Conservation (phyloP, 2,797 vertebrate genomes). For the Otolemur crassicaudatus region DNA sequence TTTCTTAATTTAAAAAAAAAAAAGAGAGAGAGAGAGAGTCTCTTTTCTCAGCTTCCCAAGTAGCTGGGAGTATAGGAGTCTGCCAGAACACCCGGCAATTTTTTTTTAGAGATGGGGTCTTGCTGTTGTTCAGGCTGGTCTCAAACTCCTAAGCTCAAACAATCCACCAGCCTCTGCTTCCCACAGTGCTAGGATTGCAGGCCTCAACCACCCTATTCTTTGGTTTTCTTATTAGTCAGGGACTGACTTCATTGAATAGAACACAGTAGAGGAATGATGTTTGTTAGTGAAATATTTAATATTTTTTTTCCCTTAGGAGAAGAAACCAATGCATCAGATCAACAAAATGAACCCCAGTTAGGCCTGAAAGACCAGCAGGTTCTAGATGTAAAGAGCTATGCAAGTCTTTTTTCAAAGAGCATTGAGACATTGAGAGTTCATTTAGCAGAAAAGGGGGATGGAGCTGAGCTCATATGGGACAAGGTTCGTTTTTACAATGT, state of each 20-base stretch:
- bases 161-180: too few species aligned
- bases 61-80: too few species aligned
- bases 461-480: slow-evolving; percentile 96
- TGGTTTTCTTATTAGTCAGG: not conserved
- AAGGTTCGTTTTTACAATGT: slow-evolving; percentile 90
- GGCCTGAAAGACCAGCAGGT: slow-evolving; percentile 98
- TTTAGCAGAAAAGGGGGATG: slow-evolving; percentile 93
- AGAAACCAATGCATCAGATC: slow-evolving; percentile 85
- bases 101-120: too few species aligned
- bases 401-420: slow-evolving; percentile 94
- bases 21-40: too few species aligned
- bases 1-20: too few species aligned
- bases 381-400: slow-evolving; percentile 93
- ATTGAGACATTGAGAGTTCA: slow-evolving; percentile 93
- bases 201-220: not conserved
- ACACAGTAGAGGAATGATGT: not conserved
- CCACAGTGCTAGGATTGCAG: too few species aligned
- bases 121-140: too few species aligned
- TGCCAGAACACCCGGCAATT: too few species aligned
- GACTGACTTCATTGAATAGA: not conserved
- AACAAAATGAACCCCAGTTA: slow-evolving; percentile 88
- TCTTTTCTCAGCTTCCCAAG: too few species aligned
- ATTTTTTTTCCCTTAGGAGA: slow-evolving; percentile 67
- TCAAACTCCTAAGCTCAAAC: too few species aligned
- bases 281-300: slow-evolving; percentile 51